These are phyloP conservation scores for Drosophila histrio DNA, from an alignment of 2,888 invertebrate species.

Conservation along the genomic window DNA sequence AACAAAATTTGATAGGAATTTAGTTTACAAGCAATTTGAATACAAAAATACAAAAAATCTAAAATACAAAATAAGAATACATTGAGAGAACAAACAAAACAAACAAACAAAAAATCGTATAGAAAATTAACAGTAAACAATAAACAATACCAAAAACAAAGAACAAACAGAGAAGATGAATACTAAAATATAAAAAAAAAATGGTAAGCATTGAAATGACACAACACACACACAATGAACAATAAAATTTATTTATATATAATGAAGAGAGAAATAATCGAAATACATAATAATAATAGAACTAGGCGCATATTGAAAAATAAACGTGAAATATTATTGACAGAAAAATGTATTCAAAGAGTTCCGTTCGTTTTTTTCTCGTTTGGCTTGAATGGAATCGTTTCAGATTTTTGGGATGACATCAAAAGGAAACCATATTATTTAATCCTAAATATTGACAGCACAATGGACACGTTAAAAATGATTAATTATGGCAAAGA, in stretches of 20 bases:
- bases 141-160: constrained; percentile 14
- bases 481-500: constrained; percentile 1
- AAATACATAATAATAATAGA: constrained; percentile 71
- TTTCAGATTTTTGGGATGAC: neutral
- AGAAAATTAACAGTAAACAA: constrained; percentile 18
- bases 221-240: constrained; percentile 63
- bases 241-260: constrained; percentile 73
- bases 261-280: constrained; percentile 70
- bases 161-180: constrained; percentile 25
- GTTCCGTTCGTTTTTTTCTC: neutral
- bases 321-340: constrained; percentile 78
- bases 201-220: constrained; percentile 55
- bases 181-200: too few species aligned
- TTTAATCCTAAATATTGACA: neutral
- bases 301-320: constrained; percentile 80
- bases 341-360: constrained; percentile 27
- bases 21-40: constrained; percentile 65
- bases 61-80: constrained; percentile 28
- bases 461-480: neutral
- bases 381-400: neutral
- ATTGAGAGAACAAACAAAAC: constrained; percentile 19
- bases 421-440: neutral
- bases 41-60: constrained; percentile 36
- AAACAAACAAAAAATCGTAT: constrained; percentile 31
- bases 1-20: constrained; percentile 54